Evolutionary conservation across 2,113 vertebrate genomes (phyloP), one percentile per base, ranked within the genome.

Genomic region (Lichenostomus cassidix): DNA sequence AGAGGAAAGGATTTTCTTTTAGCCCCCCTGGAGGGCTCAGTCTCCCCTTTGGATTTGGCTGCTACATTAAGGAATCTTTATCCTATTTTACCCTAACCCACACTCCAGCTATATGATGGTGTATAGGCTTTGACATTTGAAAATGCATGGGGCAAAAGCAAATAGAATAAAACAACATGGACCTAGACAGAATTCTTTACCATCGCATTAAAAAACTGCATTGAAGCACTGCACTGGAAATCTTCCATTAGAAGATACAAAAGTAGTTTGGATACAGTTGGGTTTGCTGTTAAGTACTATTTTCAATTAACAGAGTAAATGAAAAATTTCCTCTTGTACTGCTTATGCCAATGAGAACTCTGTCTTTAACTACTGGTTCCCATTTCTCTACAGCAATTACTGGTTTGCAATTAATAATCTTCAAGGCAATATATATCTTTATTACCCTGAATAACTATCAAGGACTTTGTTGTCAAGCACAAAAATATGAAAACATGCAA

Each of bases 41-140:
- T 5, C 4, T 74, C 8, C 4, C 12, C n/a, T 55, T 49, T 20
- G 39, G 13, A 50, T 55, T 64, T 68, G 23, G 25, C 52, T 70
- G 15, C 27, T 47, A 24, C 11, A 65, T 55, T 14, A 65, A 50
- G 21, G 84, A 24, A 7, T 75, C 20, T 58, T 87, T 53, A 47
- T 62, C 24, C 46, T 58, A 13, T 73, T 83, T 84, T 65, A 37
- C 9, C 6, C 2, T 41, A 81, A 42, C 49, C 12, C 46, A 44
- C 22, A 47, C 49, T 39, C 21, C 42, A 68, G 49, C 12, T 68
- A 1, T 16, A 20, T 44, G 29, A 63, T 1, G 0, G 0, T 10
- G 5, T 7, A 33, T 9, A 69, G 4, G 19, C 33, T 46, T 23
- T 46, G 28, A 53, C 21, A 74, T 41, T 11, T 59, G 31, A 69